A percentile compares a stretch with the other conserved stretches of the same genome.
phyloP scores from a whole-genome alignment of 2,113 vertebrate genomes.

The Meleagris gallopavo region DNA sequence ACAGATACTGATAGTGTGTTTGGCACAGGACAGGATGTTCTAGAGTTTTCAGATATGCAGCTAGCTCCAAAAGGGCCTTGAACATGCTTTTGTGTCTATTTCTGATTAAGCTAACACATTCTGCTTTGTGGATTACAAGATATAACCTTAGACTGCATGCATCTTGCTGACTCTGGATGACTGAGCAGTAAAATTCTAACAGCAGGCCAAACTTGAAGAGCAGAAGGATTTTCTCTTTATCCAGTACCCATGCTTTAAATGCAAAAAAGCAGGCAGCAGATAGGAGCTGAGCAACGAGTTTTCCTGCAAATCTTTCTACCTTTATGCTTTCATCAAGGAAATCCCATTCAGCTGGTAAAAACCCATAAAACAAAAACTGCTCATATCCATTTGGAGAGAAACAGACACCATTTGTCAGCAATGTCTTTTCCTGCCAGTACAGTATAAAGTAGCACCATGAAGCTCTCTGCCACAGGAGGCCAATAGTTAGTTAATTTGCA shows the following conservation, averaged over 20 bases:
- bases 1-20: background rate
- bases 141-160: background rate
- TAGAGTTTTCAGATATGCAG: background rate
- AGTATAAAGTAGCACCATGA: background rate
- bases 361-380: slow-evolving; percentile 36
- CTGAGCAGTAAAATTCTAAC: background rate
- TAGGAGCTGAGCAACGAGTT: background rate
- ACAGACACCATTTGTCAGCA: background rate
- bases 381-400: slow-evolving; percentile 6
- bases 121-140: background rate
- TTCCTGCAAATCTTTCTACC: slow-evolving; percentile 33
- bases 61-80: background rate
- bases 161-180: background rate
- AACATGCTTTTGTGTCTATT: background rate
- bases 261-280: background rate
- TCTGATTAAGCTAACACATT: background rate
- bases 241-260: background rate
- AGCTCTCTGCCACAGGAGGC: background rate
- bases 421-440: background rate
- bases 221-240: background rate
- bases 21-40: background rate
- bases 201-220: background rate
- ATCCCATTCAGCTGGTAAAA: slow-evolving; percentile 20
- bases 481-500: background rate
- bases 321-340: slow-evolving; percentile 26